Evolutionary conservation across 1,140 invertebrate genomes (phyloP).

Genomic region (Heterodera carotae): DNA sequence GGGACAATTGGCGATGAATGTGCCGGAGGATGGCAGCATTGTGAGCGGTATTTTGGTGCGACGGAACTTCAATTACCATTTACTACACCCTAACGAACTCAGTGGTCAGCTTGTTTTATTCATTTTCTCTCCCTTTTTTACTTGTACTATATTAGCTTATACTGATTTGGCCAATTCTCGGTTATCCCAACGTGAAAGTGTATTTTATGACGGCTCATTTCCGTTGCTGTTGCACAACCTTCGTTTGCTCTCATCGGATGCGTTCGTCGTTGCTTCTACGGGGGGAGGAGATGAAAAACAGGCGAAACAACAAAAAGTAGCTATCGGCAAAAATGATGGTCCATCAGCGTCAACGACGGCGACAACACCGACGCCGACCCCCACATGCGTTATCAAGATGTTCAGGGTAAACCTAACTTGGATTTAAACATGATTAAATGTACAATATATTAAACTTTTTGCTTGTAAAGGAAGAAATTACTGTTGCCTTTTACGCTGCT

Average conservation of each 20-base stretch:
- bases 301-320: not conserved
- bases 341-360: not conserved
- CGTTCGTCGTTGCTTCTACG: constrained; percentile 14
- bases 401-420: constrained; percentile 74
- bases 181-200: constrained; percentile 84
- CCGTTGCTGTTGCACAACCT: constrained; percentile 80
- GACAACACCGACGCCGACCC: not conserved
- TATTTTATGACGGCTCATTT: constrained; percentile 80
- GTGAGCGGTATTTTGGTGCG: constrained; percentile 84
- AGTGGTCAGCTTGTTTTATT: constrained; percentile 38
- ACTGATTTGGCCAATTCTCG: constrained; percentile 90
- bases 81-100: constrained; percentile 85
- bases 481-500: constrained; percentile 25
- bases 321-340: not conserved
- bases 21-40: constrained; percentile 43
- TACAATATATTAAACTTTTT: constrained; percentile 72
- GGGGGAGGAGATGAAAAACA: constrained; percentile 29
- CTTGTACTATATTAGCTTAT: constrained; percentile 75
- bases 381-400: constrained; percentile 67
- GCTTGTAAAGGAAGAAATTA: constrained; percentile 42
- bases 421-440: not conserved
- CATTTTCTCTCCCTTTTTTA: not conserved
- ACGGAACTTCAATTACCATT: constrained; percentile 96
- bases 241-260: constrained; percentile 78
- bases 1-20: constrained; percentile 45